Conservation (phyloP, 2,888 invertebrate genomes). For the Megamerina dolium region DNA sequence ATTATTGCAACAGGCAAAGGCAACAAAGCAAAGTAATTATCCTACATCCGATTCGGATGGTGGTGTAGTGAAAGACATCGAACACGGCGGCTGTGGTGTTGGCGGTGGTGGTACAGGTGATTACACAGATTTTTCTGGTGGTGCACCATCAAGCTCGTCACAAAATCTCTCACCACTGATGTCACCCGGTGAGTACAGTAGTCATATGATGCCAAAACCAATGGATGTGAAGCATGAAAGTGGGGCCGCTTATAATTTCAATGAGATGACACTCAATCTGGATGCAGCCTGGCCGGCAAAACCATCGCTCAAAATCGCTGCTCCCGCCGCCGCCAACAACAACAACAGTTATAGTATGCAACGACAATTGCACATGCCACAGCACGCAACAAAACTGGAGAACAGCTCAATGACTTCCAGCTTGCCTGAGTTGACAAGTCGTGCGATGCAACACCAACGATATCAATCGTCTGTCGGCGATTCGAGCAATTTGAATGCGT, state of each 20-base stretch:
- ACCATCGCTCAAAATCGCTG: constrained; percentile 33
- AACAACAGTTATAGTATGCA: constrained; percentile 41
- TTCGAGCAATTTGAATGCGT: constrained; percentile 23
- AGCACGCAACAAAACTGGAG: constrained; percentile 43
- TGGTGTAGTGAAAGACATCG: constrained; percentile 49
- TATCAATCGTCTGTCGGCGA: constrained; percentile 23
- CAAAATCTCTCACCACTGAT: constrained; percentile 45
- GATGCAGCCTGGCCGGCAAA: constrained; percentile 55
- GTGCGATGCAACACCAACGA: constrained; percentile 23
- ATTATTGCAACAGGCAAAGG: constrained; percentile 28
- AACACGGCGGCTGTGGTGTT: constrained; percentile 20
- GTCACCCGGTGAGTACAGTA: constrained; percentile 42
- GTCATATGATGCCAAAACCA: constrained; percentile 37
- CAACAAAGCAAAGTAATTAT: constrained; percentile 39
- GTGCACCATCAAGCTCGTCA: constrained; percentile 38
- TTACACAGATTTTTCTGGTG: constrained; percentile 42
- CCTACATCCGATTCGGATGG: constrained; percentile 56
- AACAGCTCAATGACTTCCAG: constrained; percentile 51
- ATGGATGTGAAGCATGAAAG: constrained; percentile 42
- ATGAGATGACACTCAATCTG: constrained; percentile 53
- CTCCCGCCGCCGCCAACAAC: too few relatives aligned
- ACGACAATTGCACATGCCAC: constrained; percentile 38
- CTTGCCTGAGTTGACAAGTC: constrained; percentile 55
- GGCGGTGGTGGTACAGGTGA: constrained; percentile 25
- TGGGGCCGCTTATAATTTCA: constrained; percentile 57